Evolutionary conservation across 2,797 vertebrate species (phyloP).

Genomic region (Syncerus caffer): DNA sequence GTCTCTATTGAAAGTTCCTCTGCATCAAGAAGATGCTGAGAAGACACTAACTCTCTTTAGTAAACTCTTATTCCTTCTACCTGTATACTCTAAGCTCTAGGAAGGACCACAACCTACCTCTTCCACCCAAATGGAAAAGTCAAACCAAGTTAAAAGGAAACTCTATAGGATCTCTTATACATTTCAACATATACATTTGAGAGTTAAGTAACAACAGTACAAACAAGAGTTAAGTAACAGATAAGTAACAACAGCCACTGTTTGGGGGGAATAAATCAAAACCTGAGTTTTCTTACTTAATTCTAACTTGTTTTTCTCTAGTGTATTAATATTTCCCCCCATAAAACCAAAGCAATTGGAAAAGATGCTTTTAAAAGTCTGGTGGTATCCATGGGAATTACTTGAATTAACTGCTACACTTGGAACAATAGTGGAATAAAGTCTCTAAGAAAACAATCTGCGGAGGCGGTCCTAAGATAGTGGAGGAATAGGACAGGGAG

Average conservation of each 20-base stretch:
- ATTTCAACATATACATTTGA: background rate
- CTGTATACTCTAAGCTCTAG: background rate
- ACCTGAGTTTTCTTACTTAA: background rate
- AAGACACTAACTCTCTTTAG: background rate
- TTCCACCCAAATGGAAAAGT: background rate
- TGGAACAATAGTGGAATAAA: background rate
- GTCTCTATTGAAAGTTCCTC: conserved; percentile 36
- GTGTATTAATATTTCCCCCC: background rate
- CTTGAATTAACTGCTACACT: background rate
- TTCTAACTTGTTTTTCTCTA: background rate
- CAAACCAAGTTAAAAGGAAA: background rate
- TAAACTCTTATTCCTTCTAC: background rate
- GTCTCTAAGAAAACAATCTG: background rate
- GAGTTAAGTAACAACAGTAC: background rate
- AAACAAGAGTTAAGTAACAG: background rate
- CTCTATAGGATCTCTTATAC: background rate
- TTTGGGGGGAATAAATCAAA: background rate
- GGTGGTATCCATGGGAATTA: background rate
- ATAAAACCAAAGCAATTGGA: background rate
- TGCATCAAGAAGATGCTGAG: background rate
- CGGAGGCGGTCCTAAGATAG: no score
- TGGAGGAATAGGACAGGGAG: no score
- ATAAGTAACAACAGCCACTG: background rate
- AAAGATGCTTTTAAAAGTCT: background rate
- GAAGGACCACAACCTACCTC: background rate